Evolutionary conservation across 2,888 invertebrate species (phyloP).

Genomic region (Melitaea athalia): DNA sequence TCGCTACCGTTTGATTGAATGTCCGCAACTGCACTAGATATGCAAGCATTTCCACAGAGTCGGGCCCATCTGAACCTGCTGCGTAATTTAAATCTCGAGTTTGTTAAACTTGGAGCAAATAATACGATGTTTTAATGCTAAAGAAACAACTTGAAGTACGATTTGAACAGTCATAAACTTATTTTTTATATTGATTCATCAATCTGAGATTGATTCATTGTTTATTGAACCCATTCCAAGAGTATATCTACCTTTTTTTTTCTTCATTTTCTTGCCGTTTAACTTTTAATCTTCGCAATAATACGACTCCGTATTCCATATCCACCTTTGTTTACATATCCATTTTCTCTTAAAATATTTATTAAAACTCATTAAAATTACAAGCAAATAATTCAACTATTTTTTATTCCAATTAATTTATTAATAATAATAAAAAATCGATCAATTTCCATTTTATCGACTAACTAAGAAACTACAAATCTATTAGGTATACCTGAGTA

Average conservation of each 20-base stretch:
- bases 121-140: slow-evolving; percentile 22
- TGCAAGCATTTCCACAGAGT: slow-evolving; percentile 31
- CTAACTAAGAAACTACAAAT: not conserved
- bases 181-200: not conserved
- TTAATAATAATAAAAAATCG: not conserved
- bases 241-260: not conserved
- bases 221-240: not conserved
- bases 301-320: too few species aligned
- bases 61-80: slow-evolving; percentile 24
- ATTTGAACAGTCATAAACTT: not conserved
- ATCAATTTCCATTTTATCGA: not conserved
- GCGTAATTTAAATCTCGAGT: slow-evolving; percentile 18
- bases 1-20: slow-evolving; percentile 50
- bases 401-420: not conserved
- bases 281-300: too few species aligned
- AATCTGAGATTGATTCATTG: not conserved
- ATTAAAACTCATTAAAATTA: not conserved
- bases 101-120: slow-evolving; percentile 26
- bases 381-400: not conserved
- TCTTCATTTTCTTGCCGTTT: too few species aligned
- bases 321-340: not conserved
- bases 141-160: slow-evolving; percentile 10
- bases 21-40: slow-evolving; percentile 38
- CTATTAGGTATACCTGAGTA: slow-evolving; percentile 91
- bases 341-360: not conserved